A percentile compares a stretch with the other conserved stretches of the same genome.
Evolutionary conservation across 92 coral and sea anemone species (phyloP).

Genomic region (Siderastrea radians): DNA sequence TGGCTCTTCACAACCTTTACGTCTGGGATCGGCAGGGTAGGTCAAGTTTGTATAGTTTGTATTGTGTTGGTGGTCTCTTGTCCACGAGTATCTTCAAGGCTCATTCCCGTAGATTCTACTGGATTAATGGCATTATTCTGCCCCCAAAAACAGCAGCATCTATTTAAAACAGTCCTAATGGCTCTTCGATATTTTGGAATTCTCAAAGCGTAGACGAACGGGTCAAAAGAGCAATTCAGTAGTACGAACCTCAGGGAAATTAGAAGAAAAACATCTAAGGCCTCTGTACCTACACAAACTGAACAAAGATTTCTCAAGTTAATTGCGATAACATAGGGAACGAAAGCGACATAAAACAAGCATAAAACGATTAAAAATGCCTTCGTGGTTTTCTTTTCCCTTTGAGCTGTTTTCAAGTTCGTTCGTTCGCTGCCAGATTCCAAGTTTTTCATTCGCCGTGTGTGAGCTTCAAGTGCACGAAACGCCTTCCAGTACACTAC

Average conservation of each 20-base stretch:
- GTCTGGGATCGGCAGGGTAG: too few relatives aligned
- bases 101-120: background rate
- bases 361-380: constrained; percentile 27
- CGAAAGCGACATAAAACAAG: constrained; percentile 21
- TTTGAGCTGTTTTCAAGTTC: background rate
- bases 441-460: constrained; percentile 2
- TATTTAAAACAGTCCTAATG: background rate
- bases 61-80: background rate
- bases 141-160: background rate
- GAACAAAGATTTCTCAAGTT: constrained; percentile 16
- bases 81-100: background rate
- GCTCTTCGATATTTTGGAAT: constrained; percentile 30
- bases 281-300: background rate
- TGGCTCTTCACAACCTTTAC: too few relatives aligned
- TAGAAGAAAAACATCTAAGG: background rate
- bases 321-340: constrained; percentile 18
- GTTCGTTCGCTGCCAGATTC: background rate
- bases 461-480: constrained; percentile 5
- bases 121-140: constrained; percentile 1
- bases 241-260: background rate
- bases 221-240: constrained; percentile 21
- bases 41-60: background rate
- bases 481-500: constrained; percentile 13
- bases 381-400: constrained; percentile 18
- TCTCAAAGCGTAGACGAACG: constrained; percentile 39